Conservation (phyloP, 1,140 invertebrate species). For the Drosophila sp. region DNA sequence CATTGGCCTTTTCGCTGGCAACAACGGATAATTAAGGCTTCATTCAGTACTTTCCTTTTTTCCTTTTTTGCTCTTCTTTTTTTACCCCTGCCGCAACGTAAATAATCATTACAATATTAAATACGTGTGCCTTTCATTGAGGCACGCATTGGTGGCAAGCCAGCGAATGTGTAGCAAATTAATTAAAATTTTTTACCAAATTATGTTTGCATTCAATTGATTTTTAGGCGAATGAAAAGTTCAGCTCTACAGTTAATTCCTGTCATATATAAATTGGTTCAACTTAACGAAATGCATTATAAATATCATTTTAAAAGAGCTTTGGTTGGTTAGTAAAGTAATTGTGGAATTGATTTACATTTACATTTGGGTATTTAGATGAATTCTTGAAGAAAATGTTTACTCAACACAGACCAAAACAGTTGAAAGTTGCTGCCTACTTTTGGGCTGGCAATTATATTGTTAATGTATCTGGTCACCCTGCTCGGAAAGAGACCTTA, state of each 20-base stretch:
- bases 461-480: background rate
- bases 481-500: background rate
- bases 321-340: background rate
- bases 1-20: conserved; percentile 36
- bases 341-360: background rate
- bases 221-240: background rate
- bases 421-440: conserved; percentile 15
- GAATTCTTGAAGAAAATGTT: too few species aligned
- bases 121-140: conserved; percentile 35
- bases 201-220: conserved; percentile 16
- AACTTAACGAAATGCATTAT: background rate
- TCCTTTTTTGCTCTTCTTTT: background rate
- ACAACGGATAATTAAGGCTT: conserved; percentile 71
- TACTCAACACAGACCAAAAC: too few species aligned
- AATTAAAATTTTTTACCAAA: conserved; percentile 40
- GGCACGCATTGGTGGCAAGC: conserved; percentile 16
- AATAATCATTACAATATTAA: conserved; percentile 77
- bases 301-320: conserved; percentile 1
- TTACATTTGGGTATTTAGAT: background rate
- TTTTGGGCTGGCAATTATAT: conserved; percentile 21
- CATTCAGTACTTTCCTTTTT: conserved; percentile 27
- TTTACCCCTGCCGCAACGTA: conserved; percentile 37
- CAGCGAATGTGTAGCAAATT: conserved; percentile 1
- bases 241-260: conserved; percentile 2
- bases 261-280: background rate